A percentile compares a stretch with the other conserved stretches of the same genome.
Evolutionary conservation across 1,140 invertebrate species (phyloP).

Genomic region (Portunus trituberculatus): DNA sequence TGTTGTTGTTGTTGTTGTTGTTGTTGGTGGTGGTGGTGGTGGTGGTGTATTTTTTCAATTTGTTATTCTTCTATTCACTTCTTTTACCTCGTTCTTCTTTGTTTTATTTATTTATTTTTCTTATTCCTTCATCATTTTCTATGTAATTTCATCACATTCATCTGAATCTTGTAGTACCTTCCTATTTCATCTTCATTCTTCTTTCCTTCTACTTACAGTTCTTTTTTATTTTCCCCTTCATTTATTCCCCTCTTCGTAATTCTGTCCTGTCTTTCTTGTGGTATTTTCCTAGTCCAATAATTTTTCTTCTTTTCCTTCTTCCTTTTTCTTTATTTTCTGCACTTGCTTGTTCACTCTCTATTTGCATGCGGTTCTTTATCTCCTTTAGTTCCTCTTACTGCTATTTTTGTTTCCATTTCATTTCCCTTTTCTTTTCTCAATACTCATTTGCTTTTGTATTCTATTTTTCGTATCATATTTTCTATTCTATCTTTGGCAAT

Average conservation of each 20-base stretch:
- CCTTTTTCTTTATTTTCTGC: background rate
- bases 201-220: background rate
- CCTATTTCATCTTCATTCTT: background rate
- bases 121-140: background rate
- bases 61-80: background rate
- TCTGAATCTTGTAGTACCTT: no score
- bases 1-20: background rate
- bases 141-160: no score
- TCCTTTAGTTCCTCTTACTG: background rate
- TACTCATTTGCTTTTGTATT: background rate
- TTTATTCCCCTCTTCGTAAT: background rate
- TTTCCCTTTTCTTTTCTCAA: background rate
- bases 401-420: background rate
- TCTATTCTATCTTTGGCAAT: no score
- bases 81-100: background rate
- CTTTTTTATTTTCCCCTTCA: background rate
- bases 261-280: background rate
- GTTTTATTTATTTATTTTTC: background rate
- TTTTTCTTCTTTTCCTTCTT: background rate
- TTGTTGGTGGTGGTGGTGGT: background rate
- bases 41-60: background rate
- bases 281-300: background rate
- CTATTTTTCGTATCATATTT: no score
- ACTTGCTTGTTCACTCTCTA: background rate
- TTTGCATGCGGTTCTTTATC: background rate